Evolutionary conservation across 2,888 invertebrate genomes (phyloP), one percentile per base, ranked within the genome.

Genomic region (Cepaea hortensis): DNA sequence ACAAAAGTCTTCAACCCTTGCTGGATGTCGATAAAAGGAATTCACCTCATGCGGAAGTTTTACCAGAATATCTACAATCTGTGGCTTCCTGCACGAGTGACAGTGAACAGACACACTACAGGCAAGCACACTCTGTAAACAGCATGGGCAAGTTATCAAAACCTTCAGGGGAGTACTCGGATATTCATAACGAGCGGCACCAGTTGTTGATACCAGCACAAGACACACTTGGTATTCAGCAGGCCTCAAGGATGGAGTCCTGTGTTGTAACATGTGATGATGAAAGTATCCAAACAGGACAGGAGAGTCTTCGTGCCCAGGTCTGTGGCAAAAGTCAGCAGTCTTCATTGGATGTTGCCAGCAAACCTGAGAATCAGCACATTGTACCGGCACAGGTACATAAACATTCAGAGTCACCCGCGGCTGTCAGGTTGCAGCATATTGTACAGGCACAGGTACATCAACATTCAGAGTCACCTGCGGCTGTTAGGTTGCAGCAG

Each of bases 91-190:
- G 65, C 11, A 76, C 50, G 23, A 48, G 23, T 77, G 15, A 18
- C 35, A 65, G n/a, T 77, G 85, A 79, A 11, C 85, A 77, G 23
- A 5, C n/a, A 50, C 80, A 80, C 9, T 65, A 73, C 68, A 84
- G 13, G 62, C 68, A 77, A 23, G 7, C n/a, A 15, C 48, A 23
- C 18, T 84, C 84, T 77, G 70, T 77, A 35, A 77, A 76, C 50
- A 77, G 68, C 50, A 18, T 68, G 50, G 70, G 23, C 80, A 72
- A 20, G 61, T 11, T 48, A 5, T 76, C 23, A 15, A 73, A 85
- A 72, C 46, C 82, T 70, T 55, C 46, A 87, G 83, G 18, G 46
- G 23, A 70, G 55, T 48, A 77, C 13, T 5, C 23, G 35, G 79
- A 86, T 77, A 11, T 81, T 62, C 7, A 35, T 6, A 75, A 61